Evolutionary conservation across 1,140 invertebrate genomes (phyloP).

Genomic region (Papilio polytes): DNA sequence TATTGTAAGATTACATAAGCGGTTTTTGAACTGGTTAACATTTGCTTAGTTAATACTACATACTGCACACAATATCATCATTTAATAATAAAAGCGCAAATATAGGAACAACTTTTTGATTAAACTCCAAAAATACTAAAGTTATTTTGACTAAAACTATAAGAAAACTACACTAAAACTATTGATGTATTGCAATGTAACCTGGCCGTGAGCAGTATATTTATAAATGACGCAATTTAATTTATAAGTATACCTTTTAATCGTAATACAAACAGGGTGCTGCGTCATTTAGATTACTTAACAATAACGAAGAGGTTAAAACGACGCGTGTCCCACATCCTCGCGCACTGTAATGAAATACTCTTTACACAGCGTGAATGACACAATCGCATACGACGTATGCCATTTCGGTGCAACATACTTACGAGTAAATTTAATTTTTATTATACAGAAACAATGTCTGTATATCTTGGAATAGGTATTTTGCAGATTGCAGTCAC

Average conservation of each 20-base stretch:
- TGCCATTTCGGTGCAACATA: conserved; percentile 17
- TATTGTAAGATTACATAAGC: background rate
- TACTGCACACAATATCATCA: too few relatives aligned
- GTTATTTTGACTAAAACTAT: too few relatives aligned
- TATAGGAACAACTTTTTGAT: background rate
- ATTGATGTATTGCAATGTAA: background rate
- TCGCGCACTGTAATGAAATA: conserved; percentile 32
- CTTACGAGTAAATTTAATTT: background rate
- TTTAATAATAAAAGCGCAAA: too few relatives aligned
- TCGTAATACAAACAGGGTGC: conserved; percentile 6
- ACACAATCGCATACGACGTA: conserved; percentile 30
- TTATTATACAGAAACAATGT: background rate
- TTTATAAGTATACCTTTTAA: conserved; percentile 9
- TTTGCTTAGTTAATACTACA: too few relatives aligned
- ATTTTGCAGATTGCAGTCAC: background rate
- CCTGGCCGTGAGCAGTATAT: background rate
- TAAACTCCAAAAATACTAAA: background rate
- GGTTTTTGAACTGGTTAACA: background rate
- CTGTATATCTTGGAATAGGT: background rate
- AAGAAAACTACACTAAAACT: too few relatives aligned
- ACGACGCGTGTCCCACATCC: conserved; percentile 49
- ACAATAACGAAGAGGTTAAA: conserved; percentile 43
- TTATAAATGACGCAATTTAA: conserved; percentile 2
- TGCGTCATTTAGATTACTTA: conserved; percentile 37
- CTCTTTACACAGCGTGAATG: conserved; percentile 28